These are phyloP conservation scores for Oryzias woworae DNA, from an alignment of 2,113 vertebrate species.

Conservation along the genomic window DNA sequence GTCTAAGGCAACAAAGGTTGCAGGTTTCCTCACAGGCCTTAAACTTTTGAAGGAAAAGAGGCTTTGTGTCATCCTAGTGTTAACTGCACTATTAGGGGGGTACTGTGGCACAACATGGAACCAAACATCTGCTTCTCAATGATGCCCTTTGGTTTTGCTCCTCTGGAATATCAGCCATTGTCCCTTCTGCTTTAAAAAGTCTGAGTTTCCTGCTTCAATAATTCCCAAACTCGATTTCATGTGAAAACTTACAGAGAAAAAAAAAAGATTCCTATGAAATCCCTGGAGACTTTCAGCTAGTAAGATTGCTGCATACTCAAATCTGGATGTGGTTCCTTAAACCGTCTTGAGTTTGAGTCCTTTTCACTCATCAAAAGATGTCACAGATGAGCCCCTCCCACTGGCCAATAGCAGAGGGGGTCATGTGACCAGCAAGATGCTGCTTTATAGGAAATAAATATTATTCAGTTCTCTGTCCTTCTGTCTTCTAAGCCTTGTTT, in stretches of 20 bases:
- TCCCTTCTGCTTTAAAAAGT: neutral
- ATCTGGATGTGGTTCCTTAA: no score
- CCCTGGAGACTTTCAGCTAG: neutral
- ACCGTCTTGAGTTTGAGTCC: no score
- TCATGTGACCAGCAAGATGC: constrained; percentile 51
- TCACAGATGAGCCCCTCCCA: no score
- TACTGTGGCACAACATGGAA: constrained; percentile 4
- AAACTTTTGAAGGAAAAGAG: constrained; percentile 4
- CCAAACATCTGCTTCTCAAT: neutral
- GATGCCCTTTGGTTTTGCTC: constrained; percentile 7
- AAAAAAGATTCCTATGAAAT: constrained; percentile 35
- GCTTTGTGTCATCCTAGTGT: constrained; percentile 4
- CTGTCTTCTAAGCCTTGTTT: constrained; percentile 18
- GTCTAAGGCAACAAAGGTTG: constrained; percentile 39
- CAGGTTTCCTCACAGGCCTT: constrained; percentile 19
- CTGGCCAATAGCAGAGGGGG: no score
- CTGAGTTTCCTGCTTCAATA: no score
- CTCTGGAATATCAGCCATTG: neutral
- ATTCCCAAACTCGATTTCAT: no score
- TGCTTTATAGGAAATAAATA: constrained; percentile 62
- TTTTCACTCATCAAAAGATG: constrained; percentile 1
- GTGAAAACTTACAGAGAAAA: constrained; percentile 11
- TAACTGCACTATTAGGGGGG: constrained; percentile 5
- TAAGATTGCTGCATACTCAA: no score
- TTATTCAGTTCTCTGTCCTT: constrained; percentile 50